Evolutionary conservation across 2,888 invertebrate genomes (phyloP).

Genomic region (Dryococelus australis): DNA sequence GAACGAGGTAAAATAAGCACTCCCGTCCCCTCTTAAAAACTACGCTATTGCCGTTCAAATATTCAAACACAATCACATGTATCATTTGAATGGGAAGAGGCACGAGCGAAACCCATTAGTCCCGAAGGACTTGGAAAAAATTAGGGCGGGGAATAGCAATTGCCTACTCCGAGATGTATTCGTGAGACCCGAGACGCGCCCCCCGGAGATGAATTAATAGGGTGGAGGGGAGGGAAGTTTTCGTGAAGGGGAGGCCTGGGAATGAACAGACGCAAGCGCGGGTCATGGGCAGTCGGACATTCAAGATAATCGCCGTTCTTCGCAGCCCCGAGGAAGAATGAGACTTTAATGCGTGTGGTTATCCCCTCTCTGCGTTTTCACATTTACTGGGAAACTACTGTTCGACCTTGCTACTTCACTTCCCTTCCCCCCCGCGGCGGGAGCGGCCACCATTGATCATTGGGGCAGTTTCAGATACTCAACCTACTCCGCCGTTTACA

Average conservation of each 20-base stretch:
- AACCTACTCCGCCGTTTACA: background rate
- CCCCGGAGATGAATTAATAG: background rate
- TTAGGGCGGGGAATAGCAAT: background rate
- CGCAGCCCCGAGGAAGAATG: background rate
- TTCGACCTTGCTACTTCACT: background rate
- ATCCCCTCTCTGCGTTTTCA: background rate
- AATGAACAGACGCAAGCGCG: background rate
- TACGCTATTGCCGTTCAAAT: background rate
- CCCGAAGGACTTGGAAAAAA: background rate
- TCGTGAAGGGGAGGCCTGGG: background rate
- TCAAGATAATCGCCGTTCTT: background rate
- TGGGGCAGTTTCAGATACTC: background rate
- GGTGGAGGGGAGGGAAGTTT: background rate
- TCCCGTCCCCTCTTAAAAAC: background rate
- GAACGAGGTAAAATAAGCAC: background rate
- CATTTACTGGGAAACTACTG: background rate
- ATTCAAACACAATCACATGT: background rate
- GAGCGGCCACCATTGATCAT: background rate
- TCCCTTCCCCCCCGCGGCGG: background rate
- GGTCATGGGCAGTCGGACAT: background rate
- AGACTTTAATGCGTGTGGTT: background rate
- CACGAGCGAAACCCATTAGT: background rate
- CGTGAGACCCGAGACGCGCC: background rate
- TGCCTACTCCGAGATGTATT: background rate
- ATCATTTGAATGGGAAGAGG: background rate